Evolutionary conservation across 1,140 invertebrate species (phyloP).

Genomic region (Pogonomyrmex californicus): DNA sequence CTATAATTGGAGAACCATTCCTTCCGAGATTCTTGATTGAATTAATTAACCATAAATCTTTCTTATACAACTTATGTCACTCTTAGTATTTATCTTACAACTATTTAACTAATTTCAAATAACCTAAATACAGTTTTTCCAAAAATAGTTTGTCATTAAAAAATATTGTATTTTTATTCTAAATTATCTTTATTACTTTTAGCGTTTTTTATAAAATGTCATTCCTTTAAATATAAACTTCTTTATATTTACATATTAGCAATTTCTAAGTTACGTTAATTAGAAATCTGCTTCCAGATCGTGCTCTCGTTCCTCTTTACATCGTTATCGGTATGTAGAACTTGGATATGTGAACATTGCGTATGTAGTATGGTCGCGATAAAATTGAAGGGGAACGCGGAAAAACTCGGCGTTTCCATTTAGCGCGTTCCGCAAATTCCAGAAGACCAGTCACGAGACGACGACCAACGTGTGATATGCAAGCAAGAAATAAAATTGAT

Average conservation of each 20-base stretch:
- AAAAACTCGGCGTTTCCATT: slow-evolving; percentile 73
- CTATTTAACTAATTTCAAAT: not conserved
- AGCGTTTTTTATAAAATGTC: not conserved
- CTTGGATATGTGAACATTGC: slow-evolving; percentile 67
- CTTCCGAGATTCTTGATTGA: not conserved
- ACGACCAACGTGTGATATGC: slow-evolving; percentile 67
- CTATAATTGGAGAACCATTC: slow-evolving; percentile 15
- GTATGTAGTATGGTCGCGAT: slow-evolving; percentile 62
- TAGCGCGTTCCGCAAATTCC: slow-evolving; percentile 74
- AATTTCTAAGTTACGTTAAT: slow-evolving; percentile 1
- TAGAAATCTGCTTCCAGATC: slow-evolving; percentile 11
- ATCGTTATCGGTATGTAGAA: slow-evolving; percentile 9
- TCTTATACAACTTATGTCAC: not conserved
- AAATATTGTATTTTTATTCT: not conserved
- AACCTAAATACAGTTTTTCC: not conserved
- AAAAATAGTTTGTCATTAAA: not conserved
- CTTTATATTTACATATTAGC: not conserved
- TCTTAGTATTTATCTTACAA: slow-evolving; percentile 3
- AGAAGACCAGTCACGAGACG: slow-evolving; percentile 53
- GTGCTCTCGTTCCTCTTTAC: not conserved
- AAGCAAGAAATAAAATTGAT: slow-evolving; percentile 76
- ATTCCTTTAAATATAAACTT: not conserved
- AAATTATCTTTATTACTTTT: not conserved
- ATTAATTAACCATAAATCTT: not conserved
- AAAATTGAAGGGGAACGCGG: slow-evolving; percentile 72